These are phyloP conservation scores for Lepus timidus DNA, from an alignment of 2,113 vertebrate genomes.

Conservation along the genomic window DNA sequence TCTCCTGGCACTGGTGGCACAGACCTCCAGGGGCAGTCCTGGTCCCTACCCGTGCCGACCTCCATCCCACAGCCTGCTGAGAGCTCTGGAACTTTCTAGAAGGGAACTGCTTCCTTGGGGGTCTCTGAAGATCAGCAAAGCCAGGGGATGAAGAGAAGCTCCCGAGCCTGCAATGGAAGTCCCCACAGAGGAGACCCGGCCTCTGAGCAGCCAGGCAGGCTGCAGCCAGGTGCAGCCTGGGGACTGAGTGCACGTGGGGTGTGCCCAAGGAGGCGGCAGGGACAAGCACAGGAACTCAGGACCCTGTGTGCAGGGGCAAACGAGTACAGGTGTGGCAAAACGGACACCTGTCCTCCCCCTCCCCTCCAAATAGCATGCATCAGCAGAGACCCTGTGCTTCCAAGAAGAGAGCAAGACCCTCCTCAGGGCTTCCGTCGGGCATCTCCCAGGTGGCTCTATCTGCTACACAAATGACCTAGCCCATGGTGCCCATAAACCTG, in stretches of 20 bases:
- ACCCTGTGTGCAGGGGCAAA: neutral
- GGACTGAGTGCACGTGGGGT: neutral
- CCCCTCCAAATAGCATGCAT: neutral
- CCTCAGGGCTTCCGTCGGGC: neutral
- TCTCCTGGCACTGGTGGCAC: neutral
- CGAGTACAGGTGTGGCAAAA: neutral
- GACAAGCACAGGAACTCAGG: neutral
- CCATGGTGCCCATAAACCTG: neutral
- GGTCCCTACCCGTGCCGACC: neutral
- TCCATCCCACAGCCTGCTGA: neutral
- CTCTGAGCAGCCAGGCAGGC: neutral
- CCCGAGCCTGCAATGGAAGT: neutral
- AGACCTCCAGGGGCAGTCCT: neutral
- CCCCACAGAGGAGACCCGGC: neutral
- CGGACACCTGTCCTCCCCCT: neutral
- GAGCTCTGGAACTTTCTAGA: neutral
- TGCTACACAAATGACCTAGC: neutral
- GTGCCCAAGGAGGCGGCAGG: neutral
- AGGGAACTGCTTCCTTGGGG: neutral
- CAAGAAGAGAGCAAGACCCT: neutral
- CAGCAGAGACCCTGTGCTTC: neutral
- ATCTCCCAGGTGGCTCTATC: neutral
- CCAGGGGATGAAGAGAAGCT: neutral
- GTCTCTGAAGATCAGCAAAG: constrained; percentile 5
- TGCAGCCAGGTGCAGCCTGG: neutral